Base-by-base conservation (phyloP, 2,797 vertebrate genomes). In the Sparidentex hasta region DNA sequence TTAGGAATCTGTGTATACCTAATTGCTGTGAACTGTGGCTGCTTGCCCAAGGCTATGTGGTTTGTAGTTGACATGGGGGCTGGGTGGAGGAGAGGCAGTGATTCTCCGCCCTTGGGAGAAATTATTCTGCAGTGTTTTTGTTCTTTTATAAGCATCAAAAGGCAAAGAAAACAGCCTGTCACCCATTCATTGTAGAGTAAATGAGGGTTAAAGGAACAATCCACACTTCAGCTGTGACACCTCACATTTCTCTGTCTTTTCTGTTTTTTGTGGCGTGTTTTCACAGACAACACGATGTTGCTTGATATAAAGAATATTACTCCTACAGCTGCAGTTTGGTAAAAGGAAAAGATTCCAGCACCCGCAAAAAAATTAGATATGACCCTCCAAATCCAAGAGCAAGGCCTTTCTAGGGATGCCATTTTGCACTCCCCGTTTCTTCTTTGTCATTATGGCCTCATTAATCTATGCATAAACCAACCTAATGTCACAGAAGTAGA, bases 1-100 rank as follows among this genome's bases (percentile, higher is more conserved):
- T 92, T 85, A 90, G 77, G 67, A 91, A 89, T 90, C 92, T 84
- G 84, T 58, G 68, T 81, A 65, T 56, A 77, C 58, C 83, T 88
- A 90, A 93, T 92, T 90, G 90, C 85, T 83, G 74, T 85, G 80
- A 84, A 83, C 69, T 84, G 72, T 12, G 41, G 69, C 76, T 80
- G 62, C 57, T 90, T 81, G 86, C 84, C 83, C 55, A 44, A 59
- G 89, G 90, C 83, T 29, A 59, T 29, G 57, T 16, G 17, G 76
- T 70, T 76, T 18, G 3, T 63, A 65, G 46, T 27, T 5, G 71
- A 61, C 65, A 44, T 58, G 71, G 87, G 82, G 79, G 76, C 65
- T 78, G 74, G 66, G 85, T 55, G 61, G 70, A 70, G 48, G 56
- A 63, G 27, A 27, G 61, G 73, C 65, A 44, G 51, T 20, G 55